Evolutionary conservation across 2,888 invertebrate species (phyloP), one percentile per base, ranked within the genome.

Genomic region (Nymphalis polychloros): DNA sequence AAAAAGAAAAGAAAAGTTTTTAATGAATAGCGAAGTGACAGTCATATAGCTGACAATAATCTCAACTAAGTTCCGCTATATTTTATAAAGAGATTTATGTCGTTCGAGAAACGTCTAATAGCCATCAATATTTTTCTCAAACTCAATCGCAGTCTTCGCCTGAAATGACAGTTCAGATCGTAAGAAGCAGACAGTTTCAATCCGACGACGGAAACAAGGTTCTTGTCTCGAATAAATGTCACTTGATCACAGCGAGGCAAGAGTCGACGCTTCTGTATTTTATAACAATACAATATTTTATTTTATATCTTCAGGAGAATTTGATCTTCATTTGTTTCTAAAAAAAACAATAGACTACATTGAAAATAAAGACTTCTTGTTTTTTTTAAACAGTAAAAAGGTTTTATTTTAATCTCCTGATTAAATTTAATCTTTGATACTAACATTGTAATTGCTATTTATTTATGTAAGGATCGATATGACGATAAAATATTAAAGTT

Each of bases 171-270:
- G 69, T 67, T 67, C 70, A 62, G 67, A 64, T 68, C 65, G 57
- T 60, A 55, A 61, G 66, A 70, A 72, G 71, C 47, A 70, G 70
- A 73, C 67, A 68, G 68, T 65, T 69, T 61, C 70, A 67, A 67
- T 69, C 47, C 52, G 69, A 65, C 49, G 65, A 64, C 60, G 61
- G 67, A 65, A 71, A 67, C 59, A 63, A 66, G 72, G 69, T 63
- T 72, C 69, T 67, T 71, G 70, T 70, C 72, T 75, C 76, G 72
- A 72, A 76, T 76, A 76, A 75, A 75, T 67, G 76, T 75, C 76
- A 67, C 64, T 69, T 69, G 67, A 69, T 71, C 64, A 59, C 59
- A 67, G 66, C 59, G 17, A 57, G 63, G 35, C 63, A 27, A 53
- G 47, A 48, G 52, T 68, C 23, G 35, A 23, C 71, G 48, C 62